Conservation (phyloP, 2,888 invertebrate genomes). For the Macroteleia sp. region DNA sequence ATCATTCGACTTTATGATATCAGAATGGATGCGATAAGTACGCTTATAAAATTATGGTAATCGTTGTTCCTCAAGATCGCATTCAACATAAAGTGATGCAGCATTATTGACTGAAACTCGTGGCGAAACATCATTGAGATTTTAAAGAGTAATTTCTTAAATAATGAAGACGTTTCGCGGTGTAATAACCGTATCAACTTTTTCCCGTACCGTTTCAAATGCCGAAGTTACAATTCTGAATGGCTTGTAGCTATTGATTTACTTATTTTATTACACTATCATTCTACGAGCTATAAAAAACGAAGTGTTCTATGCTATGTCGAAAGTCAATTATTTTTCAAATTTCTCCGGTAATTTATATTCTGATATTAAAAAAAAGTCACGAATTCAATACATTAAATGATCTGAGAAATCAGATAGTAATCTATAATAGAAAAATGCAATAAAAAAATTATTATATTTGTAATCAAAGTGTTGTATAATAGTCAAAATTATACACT, state of each 20-base stretch:
- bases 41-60: slow-evolving; percentile 18
- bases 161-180: slow-evolving; percentile 5
- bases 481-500: too few species aligned
- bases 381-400: too few species aligned
- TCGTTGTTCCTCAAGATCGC: background rate
- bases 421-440: too few species aligned
- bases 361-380: too few species aligned
- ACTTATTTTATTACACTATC: background rate
- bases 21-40: background rate
- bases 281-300: too few species aligned
- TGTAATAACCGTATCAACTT: slow-evolving; percentile 1
- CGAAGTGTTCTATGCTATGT: too few species aligned
- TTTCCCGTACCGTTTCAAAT: background rate
- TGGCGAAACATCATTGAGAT: background rate
- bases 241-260: background rate
- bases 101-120: background rate
- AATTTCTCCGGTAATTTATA: too few species aligned
- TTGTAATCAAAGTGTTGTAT: too few species aligned
- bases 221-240: background rate
- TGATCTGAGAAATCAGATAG: too few species aligned
- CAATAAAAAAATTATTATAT: too few species aligned
- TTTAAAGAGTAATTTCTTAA: background rate
- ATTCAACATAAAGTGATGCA: background rate
- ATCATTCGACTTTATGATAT: background rate
- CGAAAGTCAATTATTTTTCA: too few species aligned